Evolutionary conservation across 2,113 vertebrate genomes (phyloP), one percentile per base, ranked within the genome.

Genomic region (Machaerirhynchus nigripectus): DNA sequence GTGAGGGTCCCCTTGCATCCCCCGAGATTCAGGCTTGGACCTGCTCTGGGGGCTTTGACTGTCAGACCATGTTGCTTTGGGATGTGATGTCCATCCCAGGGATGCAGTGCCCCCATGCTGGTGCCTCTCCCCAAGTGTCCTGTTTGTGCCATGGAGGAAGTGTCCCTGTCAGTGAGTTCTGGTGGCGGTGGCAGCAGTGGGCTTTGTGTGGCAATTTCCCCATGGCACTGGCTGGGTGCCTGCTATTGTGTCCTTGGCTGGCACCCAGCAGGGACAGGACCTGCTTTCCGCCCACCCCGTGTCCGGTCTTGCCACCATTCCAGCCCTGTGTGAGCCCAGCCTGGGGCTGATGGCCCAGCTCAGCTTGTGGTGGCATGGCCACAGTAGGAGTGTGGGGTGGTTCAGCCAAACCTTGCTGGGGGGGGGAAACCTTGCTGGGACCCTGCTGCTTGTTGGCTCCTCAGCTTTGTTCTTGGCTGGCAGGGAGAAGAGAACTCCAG

Each of bases 281-380:
- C 55, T 7, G 3, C 59, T 49, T 57, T 82, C 30, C 22, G 9
- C 56, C 65, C 74, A 53, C 13, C 2, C 31, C 0, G 0, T 69
- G 64, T 35, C 69, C 0, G 0, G 31, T 61, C 39, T 70, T 1
- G 0, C 60, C 67, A 20, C 22, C 20, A 3, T 24, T 28, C 47
- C 0, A 1, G 47, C 47, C 83, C 42, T 2, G 5, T 0, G 0
- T 1, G 4, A 79, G n/a, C 47, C 37, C 64, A 50, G 56, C 52
- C 28, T 12, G 31, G 47, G 40, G 35, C 40, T 50, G 73, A 14
- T 21, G 42, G 73, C 74, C 37, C 5, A 12, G 75, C 50, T 21
- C 3, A 7, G 33, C n/a, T 40, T 1, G 1, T 37, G 33, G 55
- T 2, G 10, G 55, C 31, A 63, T 0, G 0, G 30, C 50, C 2